These are phyloP conservation scores for Laspeyria flexula DNA, from an alignment of 2,888 invertebrate genomes.

Conservation along the genomic window DNA sequence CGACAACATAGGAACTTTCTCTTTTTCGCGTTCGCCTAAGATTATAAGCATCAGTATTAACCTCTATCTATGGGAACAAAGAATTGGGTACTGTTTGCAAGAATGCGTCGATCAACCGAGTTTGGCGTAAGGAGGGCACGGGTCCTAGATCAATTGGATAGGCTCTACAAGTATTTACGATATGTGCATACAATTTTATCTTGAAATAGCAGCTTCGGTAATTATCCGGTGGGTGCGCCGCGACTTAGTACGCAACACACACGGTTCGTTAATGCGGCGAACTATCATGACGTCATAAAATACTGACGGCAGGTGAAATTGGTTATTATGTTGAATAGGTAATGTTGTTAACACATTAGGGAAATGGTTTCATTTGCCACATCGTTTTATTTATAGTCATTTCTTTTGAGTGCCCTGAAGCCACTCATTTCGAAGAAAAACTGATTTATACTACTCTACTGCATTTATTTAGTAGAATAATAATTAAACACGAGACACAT, in stretches of 20 bases:
- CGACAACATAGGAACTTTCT: conserved; percentile 55
- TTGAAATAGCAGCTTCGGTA: not conserved
- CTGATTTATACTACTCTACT: no score
- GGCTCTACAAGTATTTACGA: not conserved
- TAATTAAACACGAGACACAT: no score
- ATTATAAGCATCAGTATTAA: conserved; percentile 51
- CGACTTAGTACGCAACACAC: not conserved
- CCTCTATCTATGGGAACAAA: conserved; percentile 35
- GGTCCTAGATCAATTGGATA: not conserved
- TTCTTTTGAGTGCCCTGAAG: no score
- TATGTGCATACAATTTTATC: not conserved
- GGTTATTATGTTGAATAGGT: not conserved
- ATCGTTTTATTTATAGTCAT: not conserved
- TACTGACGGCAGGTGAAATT: not conserved
- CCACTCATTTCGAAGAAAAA: no score
- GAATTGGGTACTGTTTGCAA: not conserved
- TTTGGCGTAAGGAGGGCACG: not conserved
- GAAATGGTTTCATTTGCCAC: not conserved
- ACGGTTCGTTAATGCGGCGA: not conserved
- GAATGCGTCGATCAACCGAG: not conserved
- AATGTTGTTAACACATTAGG: not conserved
- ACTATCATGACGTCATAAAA: not conserved
- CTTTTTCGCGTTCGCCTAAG: conserved; percentile 51
- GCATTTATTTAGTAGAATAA: no score
- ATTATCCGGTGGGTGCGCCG: not conserved